phyloP scores from a whole-genome alignment of 1,140 invertebrate genomes.

The Heliconius hermathena region DNA sequence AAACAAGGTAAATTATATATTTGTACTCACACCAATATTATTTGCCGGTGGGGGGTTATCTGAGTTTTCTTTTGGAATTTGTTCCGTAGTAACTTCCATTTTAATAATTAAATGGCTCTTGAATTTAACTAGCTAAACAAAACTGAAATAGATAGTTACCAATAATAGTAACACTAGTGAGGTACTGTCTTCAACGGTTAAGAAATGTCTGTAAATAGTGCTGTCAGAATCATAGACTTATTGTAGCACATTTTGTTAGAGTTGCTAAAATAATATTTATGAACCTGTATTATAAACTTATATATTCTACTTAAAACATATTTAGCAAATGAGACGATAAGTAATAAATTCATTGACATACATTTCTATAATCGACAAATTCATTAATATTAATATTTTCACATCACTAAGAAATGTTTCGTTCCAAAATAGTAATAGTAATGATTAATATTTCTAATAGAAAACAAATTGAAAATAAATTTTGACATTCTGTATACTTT shows the following conservation, averaged over 20 bases:
- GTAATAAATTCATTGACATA: no score
- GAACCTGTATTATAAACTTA: no score
- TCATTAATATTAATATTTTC: not conserved
- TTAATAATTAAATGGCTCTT: slow-evolving; percentile 38
- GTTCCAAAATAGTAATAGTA: not conserved
- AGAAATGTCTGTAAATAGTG: slow-evolving; percentile 36
- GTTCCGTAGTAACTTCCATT: slow-evolving; percentile 67
- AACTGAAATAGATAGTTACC: slow-evolving; percentile 29
- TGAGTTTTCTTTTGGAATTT: slow-evolving; percentile 55
- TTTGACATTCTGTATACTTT: no score
- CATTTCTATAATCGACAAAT: no score
- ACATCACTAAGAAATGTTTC: not conserved
- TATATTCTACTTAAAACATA: no score
- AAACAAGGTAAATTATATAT: slow-evolving; percentile 44
- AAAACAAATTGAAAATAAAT: no score
- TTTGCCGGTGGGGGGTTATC: slow-evolving; percentile 52
- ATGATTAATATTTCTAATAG: not conserved
- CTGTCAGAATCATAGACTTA: slow-evolving; percentile 1
- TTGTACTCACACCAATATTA: slow-evolving; percentile 54
- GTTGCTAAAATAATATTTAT: no score
- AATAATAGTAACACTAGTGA: slow-evolving; percentile 22
- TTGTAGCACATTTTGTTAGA: not conserved
- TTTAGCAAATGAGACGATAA: no score
- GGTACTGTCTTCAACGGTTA: slow-evolving; percentile 5
- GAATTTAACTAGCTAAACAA: slow-evolving; percentile 35